Base-by-base conservation (phyloP, 1,140 invertebrate genomes). In the Drosophila varians region DNA sequence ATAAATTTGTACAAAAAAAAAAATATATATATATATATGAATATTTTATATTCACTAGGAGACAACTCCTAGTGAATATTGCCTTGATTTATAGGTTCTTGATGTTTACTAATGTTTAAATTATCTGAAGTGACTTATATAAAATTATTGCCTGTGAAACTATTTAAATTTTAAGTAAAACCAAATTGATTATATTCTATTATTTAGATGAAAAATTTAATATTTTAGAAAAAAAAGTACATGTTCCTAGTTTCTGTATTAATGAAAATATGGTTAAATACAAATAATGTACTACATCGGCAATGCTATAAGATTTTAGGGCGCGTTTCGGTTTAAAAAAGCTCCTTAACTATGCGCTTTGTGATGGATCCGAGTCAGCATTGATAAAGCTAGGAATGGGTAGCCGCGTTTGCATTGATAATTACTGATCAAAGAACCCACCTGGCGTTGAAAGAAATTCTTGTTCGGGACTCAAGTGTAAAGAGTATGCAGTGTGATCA, bases 401-500 rank as follows among this genome's bases (percentile, higher is more conserved):
- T 49, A 52, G 51, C 51, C 51, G 26, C 51, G 26, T 18, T 61
- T 54, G 55, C 46, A 58, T 45, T 47, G 42, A 47, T n/a, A n/a
- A 53, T 28, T 55, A 60, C 45, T 52, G 19, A 42, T 31, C 25
- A 42, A 31, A 18, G n/a, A 51, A 74, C 71, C 71, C 71, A 74
- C 71, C 71, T 74, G 71, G 28, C 51, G 36, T 64, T 46, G 49
- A 21, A 45, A 60, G 40, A 38, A 71, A 53, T 34, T 72, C 69
- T 51, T 60, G 68, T 74, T 74, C 68, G 69, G 64, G 52, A 57
- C 48, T 56, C 71, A 74, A 31, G 71, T 74, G 71, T 74, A 74
- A 57, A 21, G 71, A 74, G 51, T 74, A 74, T 72, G 52, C 57
- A 64, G 71, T 74, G 51, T 74, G 69, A 71, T 74, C 71, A 72